phyloP scores from a whole-genome alignment of 64 coral and sea anemone genomes.

The Pocillopora damicornis region DNA sequence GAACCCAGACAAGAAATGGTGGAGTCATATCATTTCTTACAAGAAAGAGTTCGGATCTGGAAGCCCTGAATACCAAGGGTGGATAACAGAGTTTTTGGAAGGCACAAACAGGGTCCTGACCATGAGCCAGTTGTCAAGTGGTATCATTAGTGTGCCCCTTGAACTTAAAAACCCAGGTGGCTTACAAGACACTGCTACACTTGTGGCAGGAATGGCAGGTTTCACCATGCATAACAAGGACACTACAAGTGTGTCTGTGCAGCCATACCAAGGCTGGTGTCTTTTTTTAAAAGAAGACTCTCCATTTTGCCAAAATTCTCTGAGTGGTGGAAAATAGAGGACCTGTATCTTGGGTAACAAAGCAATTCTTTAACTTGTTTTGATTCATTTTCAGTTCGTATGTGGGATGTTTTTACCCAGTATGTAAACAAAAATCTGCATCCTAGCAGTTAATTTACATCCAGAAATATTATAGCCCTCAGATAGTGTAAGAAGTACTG shows the following conservation, averaged over 20 bases:
- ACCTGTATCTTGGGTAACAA: no score
- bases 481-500: no score
- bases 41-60: constrained; percentile 1
- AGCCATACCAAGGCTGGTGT: constrained; percentile 70
- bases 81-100: constrained; percentile 59
- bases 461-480: no score
- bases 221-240: constrained; percentile 28
- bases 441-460: no score
- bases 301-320: constrained; percentile 17
- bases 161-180: neutral
- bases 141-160: constrained; percentile 43
- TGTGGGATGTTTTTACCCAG: no score
- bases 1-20: constrained; percentile 49
- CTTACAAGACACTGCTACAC: constrained; percentile 25
- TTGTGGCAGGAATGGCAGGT: constrained; percentile 67
- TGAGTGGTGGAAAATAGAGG: no score
- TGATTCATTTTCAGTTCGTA: no score
- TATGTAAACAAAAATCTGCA: no score
- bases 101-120: neutral
- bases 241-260: constrained; percentile 12
- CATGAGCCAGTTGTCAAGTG: neutral
- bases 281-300: constrained; percentile 51
- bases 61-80: constrained; percentile 20
- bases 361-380: no score
- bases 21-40: constrained; percentile 52